Base-by-base conservation (phyloP, 1,140 invertebrate species). In the Steinernema khuongi region DNA sequence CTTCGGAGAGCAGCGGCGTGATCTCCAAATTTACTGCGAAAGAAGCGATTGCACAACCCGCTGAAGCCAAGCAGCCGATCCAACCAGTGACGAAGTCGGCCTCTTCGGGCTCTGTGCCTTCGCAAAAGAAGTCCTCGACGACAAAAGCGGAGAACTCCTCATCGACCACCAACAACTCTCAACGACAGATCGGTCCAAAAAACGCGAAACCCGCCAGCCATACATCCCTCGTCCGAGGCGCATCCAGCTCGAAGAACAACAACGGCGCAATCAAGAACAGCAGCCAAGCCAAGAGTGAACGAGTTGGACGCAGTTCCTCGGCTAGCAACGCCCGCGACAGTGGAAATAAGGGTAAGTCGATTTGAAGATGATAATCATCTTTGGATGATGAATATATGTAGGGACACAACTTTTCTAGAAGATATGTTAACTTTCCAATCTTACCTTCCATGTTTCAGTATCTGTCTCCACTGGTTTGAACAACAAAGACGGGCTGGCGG, bases 1-100 rank as follows among this genome's bases (percentile, higher is more conserved):
- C 88, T n/a, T 89, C 88, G n/a, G 88, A 89, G 79, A 89, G 88
- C 79, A 89, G 89, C 82, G 88, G 88, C 79, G 81, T 88, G 26
- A 76, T 30, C 22, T n/a, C 32, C 18, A 60, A 77, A 19, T 32
- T n/a, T 18, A 75, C 1, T 1, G 7, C 1, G 77, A 77, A 77
- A 83, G 84, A 76, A 79, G 67, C 22, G 77, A 73, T 32, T 32
- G 66, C 72, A 77, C 50, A 71, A 73, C 31, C 60, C 70, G 43
- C 17, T 33, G 36, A 22, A 28, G 31, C 69, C 85, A 77, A 87
- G 86, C 72, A 86, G 84, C 77, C 86, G 86, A 72, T 85, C 85
- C 66, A 86, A 83, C 77, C 86, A 86, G 72, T 79, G 28, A 70
- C 68, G 18, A 70, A 70, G 19, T 70, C 68, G 18, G 68, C 29